Base-by-base conservation (phyloP, 2,113 vertebrate genomes). In the Choloepus hoffmanni region DNA sequence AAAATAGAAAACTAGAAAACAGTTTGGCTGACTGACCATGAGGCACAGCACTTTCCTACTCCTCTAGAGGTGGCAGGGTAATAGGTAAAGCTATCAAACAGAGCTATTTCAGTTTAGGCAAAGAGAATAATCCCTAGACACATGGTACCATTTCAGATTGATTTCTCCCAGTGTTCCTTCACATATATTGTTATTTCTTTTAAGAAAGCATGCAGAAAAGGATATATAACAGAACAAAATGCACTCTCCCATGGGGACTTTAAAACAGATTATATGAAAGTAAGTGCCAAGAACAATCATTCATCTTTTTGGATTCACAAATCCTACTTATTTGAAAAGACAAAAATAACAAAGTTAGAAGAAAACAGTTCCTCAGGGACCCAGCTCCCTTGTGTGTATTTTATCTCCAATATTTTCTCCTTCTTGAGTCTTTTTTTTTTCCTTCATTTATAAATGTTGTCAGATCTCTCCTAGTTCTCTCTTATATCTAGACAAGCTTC, bases 251-350 rank as follows among this genome's bases (percentile, higher is more conserved):
- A 16, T 24, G 79, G 86, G 28, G 14, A 24, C 21, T 92, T 76
- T 86, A 60, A 94, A 91, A 94, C 16, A 92, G 58, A 79, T 94
- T 30, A 90, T 83, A 89, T 7, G 58, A 70, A 79, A 88, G 30
- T 67, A 89, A 95, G 10, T 92, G 67, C 78, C 87, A 96, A 85
- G 40, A 89, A 93, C 33, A 87, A 93, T 58, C 94, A 87, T 89
- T 93, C 36, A 33, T 76, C 21, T 40, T 95, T 93, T 45, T 70
- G 36, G 45, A 77, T 85, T 87, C 81, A 89, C 36, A 92, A 82
- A 76, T 40, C 74, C 43, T 81, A 63, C 28, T 72, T 86, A 73
- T n/a, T 13, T 70, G 40, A 79, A 50, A 92, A 60, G 19, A 65
- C 68, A 89, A 89, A 21, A 86, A 95, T 24, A 55, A 53, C 48